phyloP scores from a whole-genome alignment of 2,888 invertebrate species.

The Sinelater perroti region DNA sequence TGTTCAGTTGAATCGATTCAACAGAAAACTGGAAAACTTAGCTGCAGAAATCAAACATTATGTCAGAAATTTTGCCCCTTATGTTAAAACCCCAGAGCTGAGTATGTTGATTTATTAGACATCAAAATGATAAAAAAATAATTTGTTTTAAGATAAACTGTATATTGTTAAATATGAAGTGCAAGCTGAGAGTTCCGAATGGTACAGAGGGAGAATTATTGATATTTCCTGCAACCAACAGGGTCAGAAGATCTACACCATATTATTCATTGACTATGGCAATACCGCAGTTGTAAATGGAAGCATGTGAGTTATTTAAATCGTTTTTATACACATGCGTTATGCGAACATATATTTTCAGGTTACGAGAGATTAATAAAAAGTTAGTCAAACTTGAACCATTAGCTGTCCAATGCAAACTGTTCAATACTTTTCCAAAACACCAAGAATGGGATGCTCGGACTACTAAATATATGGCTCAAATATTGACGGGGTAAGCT shows the following conservation, averaged over 20 bases:
- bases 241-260: constrained; percentile 59
- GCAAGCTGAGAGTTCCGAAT: constrained; percentile 65
- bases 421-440: constrained; percentile 67
- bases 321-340: constrained; percentile 26
- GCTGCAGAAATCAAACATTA: constrained; percentile 36
- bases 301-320: constrained; percentile 61
- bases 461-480: constrained; percentile 66
- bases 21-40: constrained; percentile 20
- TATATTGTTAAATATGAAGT: constrained; percentile 68
- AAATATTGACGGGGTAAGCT: constrained; percentile 69
- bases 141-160: constrained; percentile 63
- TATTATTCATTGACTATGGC: constrained; percentile 74
- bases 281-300: constrained; percentile 62
- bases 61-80: constrained; percentile 41
- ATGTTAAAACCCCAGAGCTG: constrained; percentile 43
- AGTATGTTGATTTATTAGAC: constrained; percentile 45
- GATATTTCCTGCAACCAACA: constrained; percentile 48
- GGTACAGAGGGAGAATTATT: constrained; percentile 73
- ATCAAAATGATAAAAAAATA: not conserved
- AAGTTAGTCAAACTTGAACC: constrained; percentile 61
- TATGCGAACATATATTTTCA: no score
- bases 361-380: constrained; percentile 63
- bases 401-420: constrained; percentile 67
- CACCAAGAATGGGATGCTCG: constrained; percentile 64
- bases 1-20: constrained; percentile 64